Percentiles rank a stretch among this genome's conserved stretches.
Conservation (phyloP, 2,797 vertebrate genomes). For the Sparidentex hasta region DNA sequence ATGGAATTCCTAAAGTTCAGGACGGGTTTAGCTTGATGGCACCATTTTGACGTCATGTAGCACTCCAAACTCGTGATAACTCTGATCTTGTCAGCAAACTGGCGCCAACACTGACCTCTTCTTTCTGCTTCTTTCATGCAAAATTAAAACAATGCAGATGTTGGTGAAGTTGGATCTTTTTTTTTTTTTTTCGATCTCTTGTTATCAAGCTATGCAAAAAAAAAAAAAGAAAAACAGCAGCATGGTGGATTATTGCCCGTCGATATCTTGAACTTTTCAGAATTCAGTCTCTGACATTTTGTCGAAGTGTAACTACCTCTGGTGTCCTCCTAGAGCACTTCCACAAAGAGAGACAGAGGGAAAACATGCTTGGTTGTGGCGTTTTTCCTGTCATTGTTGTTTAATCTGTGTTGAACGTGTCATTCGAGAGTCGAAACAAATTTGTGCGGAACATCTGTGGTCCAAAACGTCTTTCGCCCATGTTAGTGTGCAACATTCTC, state of each 20-base stretch:
- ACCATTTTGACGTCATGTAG: conserved; percentile 33
- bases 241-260: neutral
- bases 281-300: conserved; percentile 41
- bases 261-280: conserved; percentile 40
- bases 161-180: neutral
- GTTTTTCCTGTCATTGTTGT: conserved; percentile 31
- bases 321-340: conserved; percentile 26
- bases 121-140: too few species aligned
- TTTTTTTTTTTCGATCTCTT: neutral
- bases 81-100: conserved; percentile 7
- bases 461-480: conserved; percentile 6
- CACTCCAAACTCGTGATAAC: conserved; percentile 20
- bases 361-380: conserved; percentile 21
- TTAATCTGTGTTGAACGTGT: conserved; percentile 24
- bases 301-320: conserved; percentile 41
- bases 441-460: conserved; percentile 2
- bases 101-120: neutral
- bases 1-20: conserved; percentile 36
- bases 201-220: conserved; percentile 51
- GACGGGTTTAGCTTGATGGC: neutral
- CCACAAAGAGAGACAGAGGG: conserved; percentile 28
- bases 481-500: neutral
- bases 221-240: neutral
- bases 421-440: conserved; percentile 13
- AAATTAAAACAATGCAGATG: neutral